A percentile compares a stretch with the other conserved stretches of the same genome.
Evolutionary conservation across 2,113 vertebrate genomes (phyloP).

Genomic region (Scomber japonicus): DNA sequence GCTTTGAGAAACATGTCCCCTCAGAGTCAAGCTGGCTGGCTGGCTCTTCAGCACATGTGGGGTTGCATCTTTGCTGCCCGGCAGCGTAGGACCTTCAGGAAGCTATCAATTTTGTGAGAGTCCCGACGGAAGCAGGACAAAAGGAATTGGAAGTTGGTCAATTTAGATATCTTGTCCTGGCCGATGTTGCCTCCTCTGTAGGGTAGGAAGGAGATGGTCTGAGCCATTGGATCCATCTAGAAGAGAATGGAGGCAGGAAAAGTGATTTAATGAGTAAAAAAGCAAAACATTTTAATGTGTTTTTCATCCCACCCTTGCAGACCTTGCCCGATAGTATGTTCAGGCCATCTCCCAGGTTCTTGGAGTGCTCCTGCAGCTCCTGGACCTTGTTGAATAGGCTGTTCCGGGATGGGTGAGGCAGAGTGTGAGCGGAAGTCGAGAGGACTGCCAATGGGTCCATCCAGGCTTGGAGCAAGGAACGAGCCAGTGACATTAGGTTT

Average conservation of each 20-base stretch:
- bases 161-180: conserved; percentile 77
- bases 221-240: conserved; percentile 81
- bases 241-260: conserved; percentile 13
- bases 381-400: conserved; percentile 79
- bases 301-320: neutral
- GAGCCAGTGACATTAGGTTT: conserved; percentile 81
- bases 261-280: neutral
- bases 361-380: conserved; percentile 82
- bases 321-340: conserved; percentile 81
- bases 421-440: conserved; percentile 65
- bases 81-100: conserved; percentile 86
- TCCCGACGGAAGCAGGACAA: conserved; percentile 87
- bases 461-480: conserved; percentile 85
- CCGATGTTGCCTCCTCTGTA: conserved; percentile 72
- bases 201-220: conserved; percentile 76
- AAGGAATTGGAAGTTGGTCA: conserved; percentile 84
- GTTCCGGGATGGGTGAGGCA: conserved; percentile 79
- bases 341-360: conserved; percentile 80
- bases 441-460: conserved; percentile 76
- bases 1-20: neutral
- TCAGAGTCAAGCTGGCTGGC: conserved; percentile 1
- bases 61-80: conserved; percentile 76
- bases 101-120: conserved; percentile 88
- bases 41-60: conserved; percentile 75
- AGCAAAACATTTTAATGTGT: neutral